Evolutionary conservation across 2,888 invertebrate genomes (phyloP).

Genomic region (Leucophenga maculata): DNA sequence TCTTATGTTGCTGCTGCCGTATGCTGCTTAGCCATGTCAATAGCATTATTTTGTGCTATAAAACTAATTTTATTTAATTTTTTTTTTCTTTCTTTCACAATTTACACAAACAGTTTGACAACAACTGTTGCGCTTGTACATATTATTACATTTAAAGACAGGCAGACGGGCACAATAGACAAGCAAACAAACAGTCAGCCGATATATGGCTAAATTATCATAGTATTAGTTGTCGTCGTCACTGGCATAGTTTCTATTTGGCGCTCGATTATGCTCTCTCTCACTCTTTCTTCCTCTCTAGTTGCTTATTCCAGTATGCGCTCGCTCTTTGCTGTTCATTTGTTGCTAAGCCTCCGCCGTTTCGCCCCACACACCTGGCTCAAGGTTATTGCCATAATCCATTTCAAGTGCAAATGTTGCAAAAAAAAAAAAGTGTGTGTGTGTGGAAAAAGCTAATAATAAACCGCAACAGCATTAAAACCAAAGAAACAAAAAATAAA

Average conservation of each 20-base stretch:
- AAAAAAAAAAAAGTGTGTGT: constrained; percentile 42
- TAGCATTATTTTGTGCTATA: constrained; percentile 17
- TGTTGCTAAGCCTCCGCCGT: background rate
- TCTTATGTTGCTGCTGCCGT: background rate
- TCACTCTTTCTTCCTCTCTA: background rate
- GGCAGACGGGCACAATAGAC: too few relatives aligned
- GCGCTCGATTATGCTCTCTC: background rate
- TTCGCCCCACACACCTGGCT: constrained; percentile 38
- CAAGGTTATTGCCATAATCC: constrained; percentile 68
- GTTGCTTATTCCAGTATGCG: background rate
- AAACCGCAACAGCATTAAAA: constrained; percentile 28
- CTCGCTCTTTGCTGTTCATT: background rate
- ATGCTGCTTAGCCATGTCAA: too few relatives aligned
- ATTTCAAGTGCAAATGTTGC: constrained; percentile 64
- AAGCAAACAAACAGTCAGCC: background rate
- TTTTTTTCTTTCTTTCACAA: constrained; percentile 27
- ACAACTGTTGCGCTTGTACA: constrained; percentile 56
- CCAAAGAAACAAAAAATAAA: background rate
- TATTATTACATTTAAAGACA: constrained; percentile 17
- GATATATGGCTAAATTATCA: too few relatives aligned
- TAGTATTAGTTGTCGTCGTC: background rate
- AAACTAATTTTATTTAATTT: constrained; percentile 49
- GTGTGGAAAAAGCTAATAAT: constrained; percentile 28
- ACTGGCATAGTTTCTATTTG: constrained; percentile 7
- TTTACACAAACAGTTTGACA: constrained; percentile 46